phyloP scores from a whole-genome alignment of 2,888 invertebrate genomes.

The Agriotes lineatus region DNA sequence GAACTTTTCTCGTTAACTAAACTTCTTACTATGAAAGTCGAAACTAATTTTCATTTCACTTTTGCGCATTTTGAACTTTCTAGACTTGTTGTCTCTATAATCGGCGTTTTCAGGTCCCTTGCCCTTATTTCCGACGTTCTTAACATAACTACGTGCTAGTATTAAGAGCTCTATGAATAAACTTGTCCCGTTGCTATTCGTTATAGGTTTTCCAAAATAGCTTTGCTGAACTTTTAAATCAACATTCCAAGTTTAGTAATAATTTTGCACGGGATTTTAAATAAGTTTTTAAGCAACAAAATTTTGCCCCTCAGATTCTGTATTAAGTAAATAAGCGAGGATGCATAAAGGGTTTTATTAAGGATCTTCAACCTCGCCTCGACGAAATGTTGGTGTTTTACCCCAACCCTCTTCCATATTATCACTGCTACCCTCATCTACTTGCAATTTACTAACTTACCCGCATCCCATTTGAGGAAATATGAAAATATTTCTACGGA shows the following conservation, averaged over 20 bases:
- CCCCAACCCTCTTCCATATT: conserved; percentile 41
- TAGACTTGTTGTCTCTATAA: conserved; percentile 2
- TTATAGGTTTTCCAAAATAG: too few species aligned
- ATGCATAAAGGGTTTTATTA: conserved; percentile 51
- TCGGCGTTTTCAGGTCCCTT: neutral
- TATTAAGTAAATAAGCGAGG: conserved; percentile 46
- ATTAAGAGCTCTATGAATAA: neutral
- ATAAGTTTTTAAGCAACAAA: conserved; percentile 31
- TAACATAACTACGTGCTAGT: neutral
- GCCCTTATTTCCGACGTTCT: too few species aligned
- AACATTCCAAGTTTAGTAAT: conserved; percentile 13
- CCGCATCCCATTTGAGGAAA: conserved; percentile 47
- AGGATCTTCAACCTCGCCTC: conserved; percentile 44
- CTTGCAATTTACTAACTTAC: conserved; percentile 46
- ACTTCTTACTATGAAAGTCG: conserved; percentile 3
- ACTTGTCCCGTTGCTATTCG: too few species aligned
- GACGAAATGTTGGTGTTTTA: conserved; percentile 36
- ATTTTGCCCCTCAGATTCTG: conserved; percentile 27
- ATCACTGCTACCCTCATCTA: conserved; percentile 47
- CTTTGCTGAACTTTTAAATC: neutral
- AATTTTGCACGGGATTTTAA: conserved; percentile 20
- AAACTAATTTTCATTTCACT: conserved; percentile 22
- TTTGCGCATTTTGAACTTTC: neutral
- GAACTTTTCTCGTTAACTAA: conserved; percentile 14
- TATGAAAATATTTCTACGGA: conserved; percentile 40